Conservation (phyloP, 2,113 vertebrate genomes). For the Eudyptes chrysolophus region DNA sequence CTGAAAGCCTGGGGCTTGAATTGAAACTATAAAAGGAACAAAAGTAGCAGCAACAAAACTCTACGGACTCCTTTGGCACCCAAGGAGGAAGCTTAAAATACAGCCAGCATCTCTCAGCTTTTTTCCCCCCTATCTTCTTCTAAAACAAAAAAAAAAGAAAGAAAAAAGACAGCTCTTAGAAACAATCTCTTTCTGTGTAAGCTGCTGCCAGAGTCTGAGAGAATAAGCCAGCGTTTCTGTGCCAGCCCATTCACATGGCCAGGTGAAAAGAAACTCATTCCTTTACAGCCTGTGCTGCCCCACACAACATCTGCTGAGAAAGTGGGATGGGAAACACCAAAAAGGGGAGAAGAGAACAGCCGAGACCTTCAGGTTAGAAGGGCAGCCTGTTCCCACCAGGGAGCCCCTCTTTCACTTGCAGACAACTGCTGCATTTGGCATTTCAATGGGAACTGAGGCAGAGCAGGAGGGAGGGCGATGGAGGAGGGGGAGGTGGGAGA, state of each 20-base stretch:
- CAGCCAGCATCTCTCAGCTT: not conserved
- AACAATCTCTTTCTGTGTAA: constrained; percentile 34
- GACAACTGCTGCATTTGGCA: constrained; percentile 79
- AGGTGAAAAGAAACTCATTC: constrained; percentile 67
- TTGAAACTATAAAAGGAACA: constrained; percentile 63
- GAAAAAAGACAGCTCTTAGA: not conserved
- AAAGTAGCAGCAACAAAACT: constrained; percentile 52
- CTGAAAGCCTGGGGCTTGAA: constrained; percentile 56
- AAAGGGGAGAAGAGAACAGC: constrained; percentile 61
- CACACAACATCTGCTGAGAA: constrained; percentile 72
- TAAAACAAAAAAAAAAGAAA: not conserved
- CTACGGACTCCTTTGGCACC: constrained; percentile 51
- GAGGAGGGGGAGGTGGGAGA: not conserved
- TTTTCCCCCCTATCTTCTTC: not conserved
- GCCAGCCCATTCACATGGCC: constrained; percentile 47
- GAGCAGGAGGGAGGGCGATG: not conserved
- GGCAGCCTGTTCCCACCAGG: constrained; percentile 89
- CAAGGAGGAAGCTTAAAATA: constrained; percentile 63
- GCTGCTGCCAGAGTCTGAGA: not conserved
- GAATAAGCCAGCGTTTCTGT: not conserved
- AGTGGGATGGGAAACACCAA: constrained; percentile 64
- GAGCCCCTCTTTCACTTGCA: constrained; percentile 81
- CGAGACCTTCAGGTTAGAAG: constrained; percentile 81
- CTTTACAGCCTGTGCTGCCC: constrained; percentile 12
- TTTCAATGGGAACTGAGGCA: constrained; percentile 79